Conservation (phyloP, 1,140 invertebrate genomes). For the Pararge aegeria region DNA sequence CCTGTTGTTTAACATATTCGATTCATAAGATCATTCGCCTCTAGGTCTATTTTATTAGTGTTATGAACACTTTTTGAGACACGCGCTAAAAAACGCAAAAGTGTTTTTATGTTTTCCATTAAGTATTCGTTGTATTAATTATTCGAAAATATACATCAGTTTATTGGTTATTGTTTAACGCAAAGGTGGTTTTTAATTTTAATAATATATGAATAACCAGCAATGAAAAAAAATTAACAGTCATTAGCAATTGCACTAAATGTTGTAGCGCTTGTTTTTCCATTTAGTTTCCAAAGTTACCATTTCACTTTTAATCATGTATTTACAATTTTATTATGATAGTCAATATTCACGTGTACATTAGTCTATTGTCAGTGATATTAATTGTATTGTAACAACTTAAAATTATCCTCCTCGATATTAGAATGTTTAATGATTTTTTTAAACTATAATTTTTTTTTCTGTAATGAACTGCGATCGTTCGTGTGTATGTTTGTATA, state of each 20-base stretch:
- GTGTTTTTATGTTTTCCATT: conserved; percentile 13
- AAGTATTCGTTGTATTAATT: conserved; percentile 9
- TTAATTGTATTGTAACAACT: conserved; percentile 40
- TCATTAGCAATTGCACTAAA: conserved; percentile 35
- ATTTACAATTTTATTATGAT: conserved; percentile 41
- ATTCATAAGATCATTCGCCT: too few relatives aligned
- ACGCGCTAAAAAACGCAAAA: conserved; percentile 14
- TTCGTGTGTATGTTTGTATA: background rate
- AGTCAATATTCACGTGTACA: conserved; percentile 19
- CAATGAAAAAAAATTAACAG: background rate
- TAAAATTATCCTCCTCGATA: conserved; percentile 27
- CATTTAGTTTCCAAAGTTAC: conserved; percentile 40
- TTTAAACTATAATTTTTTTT: background rate
- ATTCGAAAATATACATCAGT: background rate
- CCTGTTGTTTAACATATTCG: too few relatives aligned
- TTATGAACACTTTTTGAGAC: conserved; percentile 14
- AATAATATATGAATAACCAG: background rate
- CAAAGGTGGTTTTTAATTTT: background rate
- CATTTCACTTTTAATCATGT: conserved; percentile 44
- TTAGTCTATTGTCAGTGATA: conserved; percentile 58
- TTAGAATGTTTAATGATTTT: conserved; percentile 29
- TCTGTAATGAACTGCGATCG: background rate
- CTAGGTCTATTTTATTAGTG: conserved; percentile 1
- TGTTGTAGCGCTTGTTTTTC: conserved; percentile 20
- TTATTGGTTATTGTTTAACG: background rate